These are phyloP conservation scores for Monopterus albus DNA, from an alignment of 2,113 vertebrate species.

Conservation along the genomic window DNA sequence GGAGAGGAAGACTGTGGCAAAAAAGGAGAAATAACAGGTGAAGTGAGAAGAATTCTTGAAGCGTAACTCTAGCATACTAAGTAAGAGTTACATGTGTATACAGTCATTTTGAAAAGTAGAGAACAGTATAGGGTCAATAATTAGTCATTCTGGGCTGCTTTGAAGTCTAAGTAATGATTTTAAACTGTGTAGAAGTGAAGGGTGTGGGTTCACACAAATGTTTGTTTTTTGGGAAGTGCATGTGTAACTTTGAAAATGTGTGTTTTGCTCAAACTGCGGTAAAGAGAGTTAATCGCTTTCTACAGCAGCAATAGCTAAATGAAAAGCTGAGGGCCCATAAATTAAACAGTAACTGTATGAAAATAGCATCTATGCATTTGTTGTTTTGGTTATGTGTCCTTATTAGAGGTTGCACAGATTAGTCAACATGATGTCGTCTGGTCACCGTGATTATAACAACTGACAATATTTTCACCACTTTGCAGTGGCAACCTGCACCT, in stretches of 20 bases:
- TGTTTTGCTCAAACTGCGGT: constrained; percentile 41
- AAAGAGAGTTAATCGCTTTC: constrained; percentile 65
- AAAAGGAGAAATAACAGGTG: background rate
- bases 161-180: constrained; percentile 67
- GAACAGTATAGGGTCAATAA: constrained; percentile 46
- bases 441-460: too few species aligned
- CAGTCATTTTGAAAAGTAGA: constrained; percentile 16
- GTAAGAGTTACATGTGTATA: too few species aligned
- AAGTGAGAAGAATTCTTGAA: constrained; percentile 22
- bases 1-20: constrained; percentile 5
- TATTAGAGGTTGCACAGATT: too few species aligned
- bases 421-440: too few species aligned
- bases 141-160: constrained; percentile 59
- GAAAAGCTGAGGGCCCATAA: constrained; percentile 44
- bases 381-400: too few species aligned
- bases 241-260: constrained; percentile 48
- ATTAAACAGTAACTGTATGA: constrained; percentile 57
- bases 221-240: constrained; percentile 24
- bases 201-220: constrained; percentile 15
- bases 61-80: too few species aligned
- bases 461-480: too few species aligned
- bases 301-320: constrained; percentile 32
- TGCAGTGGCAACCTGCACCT: too few species aligned
- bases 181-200: constrained; percentile 16
- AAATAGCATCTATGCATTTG: constrained; percentile 67